Evolutionary conservation across 2,888 invertebrate genomes (phyloP), one percentile per base, ranked within the genome.

Genomic region (Dasysyrphus albostriatus): DNA sequence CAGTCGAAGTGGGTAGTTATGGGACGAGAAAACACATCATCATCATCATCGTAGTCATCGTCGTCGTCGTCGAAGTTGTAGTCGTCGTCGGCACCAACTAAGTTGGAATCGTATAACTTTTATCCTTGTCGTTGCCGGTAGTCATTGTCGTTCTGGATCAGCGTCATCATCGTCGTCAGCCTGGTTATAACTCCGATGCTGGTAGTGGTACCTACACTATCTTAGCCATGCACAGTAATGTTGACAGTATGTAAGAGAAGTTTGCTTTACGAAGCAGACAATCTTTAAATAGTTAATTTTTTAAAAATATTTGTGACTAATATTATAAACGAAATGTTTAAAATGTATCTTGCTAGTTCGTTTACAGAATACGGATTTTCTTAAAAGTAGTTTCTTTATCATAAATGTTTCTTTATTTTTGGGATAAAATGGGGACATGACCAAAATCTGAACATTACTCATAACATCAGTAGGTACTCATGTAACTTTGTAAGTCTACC

Each of bases 121-220:
- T 72, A 51, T 77, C 32, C 63, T 63, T 58, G 74, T 81, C 67
- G 51, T 67, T 58, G 80, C 56, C 29, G 59, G 70, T 76, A 82
- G 79, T 79, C 74, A 75, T 83, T 75, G 80, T 81, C 76, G 72
- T 79, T 63, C 67, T 49, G 83, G 58, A 58, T 77, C 59, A 65
- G 65, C 65, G 44, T 51, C 80, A 49, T 74, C 74, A 44, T 67
- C 82, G 51, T 67, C 85, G 49, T 70, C 77, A 82, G 44, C 63
- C 82, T 85, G 70, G 87, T 83, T 83, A 75, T 73, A 44, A 87
- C 78, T 87, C 70, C 51, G 24, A 85, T 82, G 78, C 78, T 74
- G 78, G 75, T 59, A 29, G 24, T 24, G 24, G 24, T 24, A 24
- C 24, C 24, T 29, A 70, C 61, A 14, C 61, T 70, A 75, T 83